Evolutionary conservation across 2,888 invertebrate genomes (phyloP), one percentile per base, ranked within the genome.

Genomic region (Stegophylla sp.): DNA sequence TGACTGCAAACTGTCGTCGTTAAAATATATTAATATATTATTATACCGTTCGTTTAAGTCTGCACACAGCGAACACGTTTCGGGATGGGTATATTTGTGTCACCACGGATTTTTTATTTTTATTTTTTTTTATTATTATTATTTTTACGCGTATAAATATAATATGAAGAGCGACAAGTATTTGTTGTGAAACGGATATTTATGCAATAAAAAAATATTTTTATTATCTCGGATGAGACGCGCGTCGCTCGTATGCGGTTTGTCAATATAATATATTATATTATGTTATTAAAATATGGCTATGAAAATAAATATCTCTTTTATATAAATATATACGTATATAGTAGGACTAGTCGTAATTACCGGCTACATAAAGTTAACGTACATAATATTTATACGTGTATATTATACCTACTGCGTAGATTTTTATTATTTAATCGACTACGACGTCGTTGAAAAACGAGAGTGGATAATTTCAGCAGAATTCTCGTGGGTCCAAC

Each of bases 121-220:
- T 34, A 34, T 34, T 34, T 34, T 34, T 5, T 34, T 34, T 34
- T 5, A 5, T 34, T 34, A 34, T 34, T 34, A 5, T 34, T 34
- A 5, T 5, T 34, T 34, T 41, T 73, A 43, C 26, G 26, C n/a
- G 12, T 56, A 10, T 3, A 20, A 41, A 23, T 72, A 41, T 34
- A 41, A 56, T 56, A 56, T 23, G 41, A 56, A 56, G 23, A 56
- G 10, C n/a, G 20, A 41, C 1, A 13, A 64, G 9, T 17, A 59
- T 56, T 43, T 17, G n/a, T 73, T 43, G 61, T 61, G 73, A 61
- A 73, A 73, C 61, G 45, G 73, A 73, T 73, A 61, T 73, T 73
- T 73, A 73, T 73, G n/a, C 61, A 61, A 61, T 43, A 45, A 43
- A 41, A 43, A 41, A 61, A 34, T 45, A 45, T 26, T 59, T 61